A percentile compares a stretch with the other conserved stretches of the same genome.
Evolutionary conservation across 2,888 invertebrate species (phyloP).

Genomic region (Andrena trimmerana): DNA sequence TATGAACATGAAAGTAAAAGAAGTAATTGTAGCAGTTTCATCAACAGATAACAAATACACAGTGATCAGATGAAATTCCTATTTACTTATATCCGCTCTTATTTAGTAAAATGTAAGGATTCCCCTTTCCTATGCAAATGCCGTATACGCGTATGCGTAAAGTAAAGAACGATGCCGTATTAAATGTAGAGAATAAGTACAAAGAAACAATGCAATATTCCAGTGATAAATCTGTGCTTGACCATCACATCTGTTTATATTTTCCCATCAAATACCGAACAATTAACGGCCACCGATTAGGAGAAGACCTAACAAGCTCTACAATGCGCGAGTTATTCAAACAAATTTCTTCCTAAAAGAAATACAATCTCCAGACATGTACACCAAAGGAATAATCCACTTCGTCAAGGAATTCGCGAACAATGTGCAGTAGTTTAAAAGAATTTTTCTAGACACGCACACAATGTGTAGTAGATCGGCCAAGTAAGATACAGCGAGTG

Average conservation of each 20-base stretch:
- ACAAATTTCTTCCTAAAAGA: neutral
- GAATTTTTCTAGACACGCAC: slow-evolving; percentile 62
- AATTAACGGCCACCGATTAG: neutral
- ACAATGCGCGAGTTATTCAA: neutral
- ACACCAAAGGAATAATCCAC: slow-evolving; percentile 7
- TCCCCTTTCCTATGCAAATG: slow-evolving; percentile 40
- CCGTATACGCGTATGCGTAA: neutral
- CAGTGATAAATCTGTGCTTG: neutral
- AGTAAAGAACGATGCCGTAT: neutral
- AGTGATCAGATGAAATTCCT: slow-evolving; percentile 17
- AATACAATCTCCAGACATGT: neutral
- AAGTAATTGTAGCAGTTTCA: neutral
- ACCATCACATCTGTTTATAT: neutral
- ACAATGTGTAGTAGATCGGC: slow-evolving; percentile 62
- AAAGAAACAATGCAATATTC: neutral
- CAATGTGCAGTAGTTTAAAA: slow-evolving; percentile 49
- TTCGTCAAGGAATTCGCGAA: slow-evolving; percentile 33
- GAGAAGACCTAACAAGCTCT: neutral
- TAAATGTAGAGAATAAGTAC: neutral
- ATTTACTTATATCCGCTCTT: neutral
- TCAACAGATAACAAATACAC: neutral
- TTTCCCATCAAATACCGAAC: neutral
- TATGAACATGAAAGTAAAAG: no score
- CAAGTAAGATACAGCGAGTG: slow-evolving; percentile 49
- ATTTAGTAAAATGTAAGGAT: slow-evolving; percentile 34